Evolutionary conservation across 2,888 invertebrate species (phyloP).

Genomic region (Thysanoteuthis rhombus): DNA sequence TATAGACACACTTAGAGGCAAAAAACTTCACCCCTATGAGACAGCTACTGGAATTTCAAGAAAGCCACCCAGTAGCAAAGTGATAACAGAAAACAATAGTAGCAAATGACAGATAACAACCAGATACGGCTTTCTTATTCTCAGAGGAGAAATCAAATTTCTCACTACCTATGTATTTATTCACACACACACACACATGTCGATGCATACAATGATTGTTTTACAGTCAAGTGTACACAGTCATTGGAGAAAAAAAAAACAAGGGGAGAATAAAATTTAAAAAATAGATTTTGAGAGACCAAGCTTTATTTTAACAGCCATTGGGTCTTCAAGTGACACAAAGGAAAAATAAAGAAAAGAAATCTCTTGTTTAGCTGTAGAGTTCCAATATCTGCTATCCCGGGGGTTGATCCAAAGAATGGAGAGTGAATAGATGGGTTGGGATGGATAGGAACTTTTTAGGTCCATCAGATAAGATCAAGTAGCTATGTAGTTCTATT

Average conservation of each 20-base stretch:
- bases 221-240: neutral
- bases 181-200: neutral
- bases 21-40: neutral
- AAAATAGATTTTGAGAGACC: neutral
- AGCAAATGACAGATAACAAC: neutral
- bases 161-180: neutral
- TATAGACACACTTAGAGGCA: neutral
- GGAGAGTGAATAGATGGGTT: neutral
- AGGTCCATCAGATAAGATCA: neutral
- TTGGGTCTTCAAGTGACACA: neutral
- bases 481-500: neutral
- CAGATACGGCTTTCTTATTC: neutral
- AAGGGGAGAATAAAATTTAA: neutral
- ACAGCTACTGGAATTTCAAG: neutral
- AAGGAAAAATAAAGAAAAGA: neutral
- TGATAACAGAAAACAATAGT: constrained; percentile 26
- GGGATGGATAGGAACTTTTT: neutral
- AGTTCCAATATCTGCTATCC: neutral
- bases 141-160: neutral
- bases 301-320: neutral
- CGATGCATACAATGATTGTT: neutral
- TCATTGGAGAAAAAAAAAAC: neutral
- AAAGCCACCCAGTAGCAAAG: constrained; percentile 20
- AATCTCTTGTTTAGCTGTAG: neutral
- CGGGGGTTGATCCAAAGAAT: neutral